Base-by-base conservation (phyloP, 2,113 vertebrate species). In the Donacobius atricapilla region DNA sequence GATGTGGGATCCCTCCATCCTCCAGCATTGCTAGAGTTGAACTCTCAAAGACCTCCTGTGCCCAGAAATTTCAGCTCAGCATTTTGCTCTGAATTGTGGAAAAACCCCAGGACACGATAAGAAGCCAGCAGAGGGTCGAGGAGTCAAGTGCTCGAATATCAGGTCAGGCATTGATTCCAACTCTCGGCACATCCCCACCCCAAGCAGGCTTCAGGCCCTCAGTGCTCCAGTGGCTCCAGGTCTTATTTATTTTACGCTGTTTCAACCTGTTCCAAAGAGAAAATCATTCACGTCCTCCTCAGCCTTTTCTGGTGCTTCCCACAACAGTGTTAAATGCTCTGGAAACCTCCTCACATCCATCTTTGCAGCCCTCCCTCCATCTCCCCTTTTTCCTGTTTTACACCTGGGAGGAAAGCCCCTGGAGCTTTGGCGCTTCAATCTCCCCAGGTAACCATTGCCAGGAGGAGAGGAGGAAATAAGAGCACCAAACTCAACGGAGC, bases 271-370 rank as follows among this genome's bases (percentile, higher is more conserved):
- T 50, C 22, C 3, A 0, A 57, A 65, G 57, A 28, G 31, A 58
- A 35, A 91, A 91, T 58, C 61, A 79, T 65, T 82, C 87, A 35
- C 60, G 50, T 25, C 54, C 81, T 94, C 75, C 90, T 90, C 78
- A 72, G 13, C 3, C 5, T 50, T 72, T 72, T 33, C 40, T 11
- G 50, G 20, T 37, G 51, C 63, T 85, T 65, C 82, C 75, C 42
- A 7, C n/a, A 83, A 30, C 65, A 39, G 57, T 6, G 37, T 63
- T 53, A 57, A 91, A 83, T 31, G n/a, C 48, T 89, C 61, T 10
- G 9, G 53, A 48, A 89, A 80, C 23, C 63, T 30, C 69, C 42
- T 3, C 13, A 25, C 61, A 16, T 65, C 37, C 68, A 53, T 80
- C 90, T 80, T 51, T 18, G 3, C 21, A 10, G 37, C 42, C 22